A percentile compares a stretch with the other conserved stretches of the same genome.
Evolutionary conservation across 2,888 invertebrate genomes (phyloP).

Genomic region (Brassicogethes aeneus): DNA sequence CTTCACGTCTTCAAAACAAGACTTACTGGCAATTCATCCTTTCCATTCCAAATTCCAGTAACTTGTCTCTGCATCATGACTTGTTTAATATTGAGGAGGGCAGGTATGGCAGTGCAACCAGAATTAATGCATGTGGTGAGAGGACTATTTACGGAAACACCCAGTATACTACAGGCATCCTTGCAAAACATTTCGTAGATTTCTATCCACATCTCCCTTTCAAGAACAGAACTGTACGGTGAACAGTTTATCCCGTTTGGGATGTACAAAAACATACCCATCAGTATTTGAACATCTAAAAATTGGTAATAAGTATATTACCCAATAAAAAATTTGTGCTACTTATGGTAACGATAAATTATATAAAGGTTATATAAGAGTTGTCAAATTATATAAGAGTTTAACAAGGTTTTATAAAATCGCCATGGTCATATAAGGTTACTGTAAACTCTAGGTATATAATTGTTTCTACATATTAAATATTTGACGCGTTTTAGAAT

Average conservation of each 20-base stretch:
- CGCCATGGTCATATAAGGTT: no score
- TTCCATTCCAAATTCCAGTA: conserved; percentile 87
- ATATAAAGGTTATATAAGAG: no score
- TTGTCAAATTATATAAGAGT: no score
- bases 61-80: conserved; percentile 86
- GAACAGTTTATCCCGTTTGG: conserved; percentile 70
- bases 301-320: no score
- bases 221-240: conserved; percentile 68
- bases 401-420: no score
- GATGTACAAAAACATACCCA: conserved; percentile 77
- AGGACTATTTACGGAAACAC: conserved; percentile 83
- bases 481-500: no score
- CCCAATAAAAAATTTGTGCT: no score
- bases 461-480: no score
- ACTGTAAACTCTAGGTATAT: no score
- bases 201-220: conserved; percentile 73
- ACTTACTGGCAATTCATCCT: conserved; percentile 90
- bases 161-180: conserved; percentile 86
- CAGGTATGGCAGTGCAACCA: conserved; percentile 89
- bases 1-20: conserved; percentile 2
- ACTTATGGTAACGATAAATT: no score
- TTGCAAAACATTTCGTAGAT: conserved; percentile 83
- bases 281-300: conserved; percentile 71
- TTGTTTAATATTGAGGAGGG: conserved; percentile 87
- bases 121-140: conserved; percentile 88